Percentiles rank a stretch among this genome's conserved stretches.
Evolutionary conservation across 2,113 vertebrate genomes (phyloP).

Genomic region (Ariopsis seemanni): DNA sequence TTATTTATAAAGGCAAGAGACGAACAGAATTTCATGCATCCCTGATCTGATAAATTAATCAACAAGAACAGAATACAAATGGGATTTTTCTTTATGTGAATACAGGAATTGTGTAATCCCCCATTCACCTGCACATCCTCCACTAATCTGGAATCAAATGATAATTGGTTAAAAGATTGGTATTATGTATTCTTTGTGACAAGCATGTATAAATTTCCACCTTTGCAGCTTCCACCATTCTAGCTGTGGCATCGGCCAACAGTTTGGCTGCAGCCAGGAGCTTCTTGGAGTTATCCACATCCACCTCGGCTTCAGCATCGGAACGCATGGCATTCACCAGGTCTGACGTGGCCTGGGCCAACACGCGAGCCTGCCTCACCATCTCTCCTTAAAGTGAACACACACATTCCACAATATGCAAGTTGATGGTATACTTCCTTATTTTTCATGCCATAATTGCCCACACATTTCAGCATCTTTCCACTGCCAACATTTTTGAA

Average conservation of each 20-base stretch:
- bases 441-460: neutral
- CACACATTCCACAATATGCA: neutral
- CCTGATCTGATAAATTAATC: neutral
- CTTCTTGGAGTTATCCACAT: conserved; percentile 98
- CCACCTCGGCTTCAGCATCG: conserved; percentile 93
- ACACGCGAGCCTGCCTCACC: conserved; percentile 95
- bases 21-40: neutral
- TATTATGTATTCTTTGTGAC: neutral
- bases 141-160: neutral
- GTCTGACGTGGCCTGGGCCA: conserved; percentile 97
- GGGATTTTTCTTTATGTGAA: neutral
- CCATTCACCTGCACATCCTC: neutral
- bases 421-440: neutral
- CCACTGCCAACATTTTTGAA: neutral
- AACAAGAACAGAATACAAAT: neutral
- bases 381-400: conserved; percentile 82
- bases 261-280: conserved; percentile 95
- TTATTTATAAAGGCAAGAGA: neutral
- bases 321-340: conserved; percentile 97
- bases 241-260: conserved; percentile 93
- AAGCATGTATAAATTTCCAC: conserved; percentile 63
- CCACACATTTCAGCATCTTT: conserved; percentile 9
- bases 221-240: conserved; percentile 99
- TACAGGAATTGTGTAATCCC: neutral
- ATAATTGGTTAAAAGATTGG: neutral